These are phyloP conservation scores for Salmo trutta DNA, from an alignment of 2,797 vertebrate genomes.

Conservation along the genomic window DNA sequence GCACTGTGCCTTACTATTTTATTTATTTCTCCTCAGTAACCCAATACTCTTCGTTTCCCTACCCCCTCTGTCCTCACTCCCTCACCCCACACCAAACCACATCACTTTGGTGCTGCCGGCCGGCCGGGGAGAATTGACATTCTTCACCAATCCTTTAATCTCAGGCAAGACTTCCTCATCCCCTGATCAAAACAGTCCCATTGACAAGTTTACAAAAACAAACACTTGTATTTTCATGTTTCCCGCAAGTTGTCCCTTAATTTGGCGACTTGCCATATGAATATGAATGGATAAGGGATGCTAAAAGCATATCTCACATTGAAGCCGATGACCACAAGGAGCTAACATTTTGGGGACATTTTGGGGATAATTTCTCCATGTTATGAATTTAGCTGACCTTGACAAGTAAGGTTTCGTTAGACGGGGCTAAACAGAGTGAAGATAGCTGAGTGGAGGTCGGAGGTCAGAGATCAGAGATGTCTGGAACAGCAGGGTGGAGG, in stretches of 20 bases:
- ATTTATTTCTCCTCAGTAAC: constrained; percentile 28
- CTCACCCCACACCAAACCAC: constrained; percentile 42
- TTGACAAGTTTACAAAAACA: constrained; percentile 67
- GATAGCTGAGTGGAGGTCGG: constrained; percentile 17
- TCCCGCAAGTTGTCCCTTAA: constrained; percentile 39
- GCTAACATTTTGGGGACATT: not conserved
- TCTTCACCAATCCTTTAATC: constrained; percentile 79
- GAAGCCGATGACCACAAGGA: not conserved
- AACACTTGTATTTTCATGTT: constrained; percentile 44
- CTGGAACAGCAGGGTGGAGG: too few species aligned
- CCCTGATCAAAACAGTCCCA: constrained; percentile 76
- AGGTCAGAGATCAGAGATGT: constrained; percentile 53
- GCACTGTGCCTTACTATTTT: constrained; percentile 30
- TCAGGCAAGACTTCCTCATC: constrained; percentile 63
- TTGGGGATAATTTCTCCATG: not conserved
- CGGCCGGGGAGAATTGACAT: constrained; percentile 71
- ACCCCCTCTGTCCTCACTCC: constrained; percentile 33
- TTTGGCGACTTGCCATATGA: constrained; percentile 41
- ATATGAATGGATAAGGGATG: constrained; percentile 39
- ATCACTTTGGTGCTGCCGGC: constrained; percentile 35
- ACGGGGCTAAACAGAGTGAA: constrained; percentile 22
- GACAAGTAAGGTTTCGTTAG: constrained; percentile 52
- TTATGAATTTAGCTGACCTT: not conserved
- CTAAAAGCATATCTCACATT: not conserved
- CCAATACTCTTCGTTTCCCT: constrained; percentile 24